Percentiles rank a stretch among this genome's conserved stretches.
phyloP scores from a whole-genome alignment of 2,113 vertebrate species.

The Symphodus melops region DNA sequence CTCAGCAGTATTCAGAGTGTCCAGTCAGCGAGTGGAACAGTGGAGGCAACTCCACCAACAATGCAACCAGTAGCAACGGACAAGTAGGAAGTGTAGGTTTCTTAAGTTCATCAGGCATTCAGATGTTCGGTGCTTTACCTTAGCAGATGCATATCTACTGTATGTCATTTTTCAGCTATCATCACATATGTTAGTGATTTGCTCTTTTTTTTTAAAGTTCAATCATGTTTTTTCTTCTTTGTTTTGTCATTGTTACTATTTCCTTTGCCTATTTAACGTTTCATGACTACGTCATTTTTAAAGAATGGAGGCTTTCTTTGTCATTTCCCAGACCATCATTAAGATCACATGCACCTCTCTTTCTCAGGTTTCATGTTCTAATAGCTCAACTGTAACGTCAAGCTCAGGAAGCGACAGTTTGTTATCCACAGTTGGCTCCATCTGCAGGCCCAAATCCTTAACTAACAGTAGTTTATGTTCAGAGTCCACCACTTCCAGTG shows the following conservation, averaged over 20 bases:
- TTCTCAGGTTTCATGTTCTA: conserved; percentile 88
- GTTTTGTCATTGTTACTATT: conserved; percentile 20
- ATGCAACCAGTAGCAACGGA: conserved; percentile 80
- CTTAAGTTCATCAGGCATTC: not conserved
- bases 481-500: conserved; percentile 84
- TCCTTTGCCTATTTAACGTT: conserved; percentile 17
- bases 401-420: conserved; percentile 89
- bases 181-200: not conserved
- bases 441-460: conserved; percentile 86
- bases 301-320: not conserved
- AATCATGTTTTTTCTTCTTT: conserved; percentile 9
- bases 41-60: conserved; percentile 78
- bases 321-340: conserved; percentile 45
- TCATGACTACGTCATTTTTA: conserved; percentile 5
- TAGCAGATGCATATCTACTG: too few species aligned
- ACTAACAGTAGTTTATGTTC: conserved; percentile 87
- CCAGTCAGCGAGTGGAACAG: conserved; percentile 87
- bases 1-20: conserved; percentile 87
- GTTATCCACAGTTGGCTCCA: conserved; percentile 86
- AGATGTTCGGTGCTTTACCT: too few species aligned
- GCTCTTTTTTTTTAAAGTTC: conserved; percentile 11
- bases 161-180: not conserved
- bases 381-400: conserved; percentile 86
- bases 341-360: conserved; percentile 82
- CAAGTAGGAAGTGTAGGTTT: conserved; percentile 87